These are phyloP conservation scores for Microctonus brassicae DNA, from an alignment of 2,888 invertebrate species.

Conservation along the genomic window DNA sequence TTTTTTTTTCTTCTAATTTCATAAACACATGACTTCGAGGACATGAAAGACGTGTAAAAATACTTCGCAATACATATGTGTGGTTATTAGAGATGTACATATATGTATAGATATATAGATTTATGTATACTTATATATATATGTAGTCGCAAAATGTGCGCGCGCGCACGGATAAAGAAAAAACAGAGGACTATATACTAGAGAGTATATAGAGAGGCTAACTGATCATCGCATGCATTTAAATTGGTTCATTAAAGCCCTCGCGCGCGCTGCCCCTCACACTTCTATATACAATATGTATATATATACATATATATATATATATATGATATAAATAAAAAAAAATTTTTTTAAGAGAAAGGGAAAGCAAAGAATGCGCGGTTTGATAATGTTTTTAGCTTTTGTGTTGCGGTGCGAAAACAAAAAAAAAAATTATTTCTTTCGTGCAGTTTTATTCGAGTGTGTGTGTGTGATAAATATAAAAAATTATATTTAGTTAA, in stretches of 20 bases:
- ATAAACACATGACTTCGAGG: too few relatives aligned
- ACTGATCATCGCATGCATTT: slow-evolving; percentile 70
- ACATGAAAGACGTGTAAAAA: too few relatives aligned
- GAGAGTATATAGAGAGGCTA: slow-evolving; percentile 67
- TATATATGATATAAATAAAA: not conserved
- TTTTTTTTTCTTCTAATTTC: not conserved
- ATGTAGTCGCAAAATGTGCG: not conserved
- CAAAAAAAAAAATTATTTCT: not conserved
- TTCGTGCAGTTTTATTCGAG: not conserved
- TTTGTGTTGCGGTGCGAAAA: not conserved
- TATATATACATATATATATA: not conserved
- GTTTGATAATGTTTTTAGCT: not conserved
- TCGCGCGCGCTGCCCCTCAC: slow-evolving; percentile 43
- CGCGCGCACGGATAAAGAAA: slow-evolving; percentile 44
- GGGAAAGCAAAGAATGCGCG: not conserved
- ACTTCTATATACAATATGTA: slow-evolving; percentile 33
- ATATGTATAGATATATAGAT: too few relatives aligned
- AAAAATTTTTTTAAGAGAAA: not conserved
- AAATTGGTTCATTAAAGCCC: slow-evolving; percentile 70
- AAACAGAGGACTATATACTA: slow-evolving; percentile 57
- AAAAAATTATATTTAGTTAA: too few relatives aligned
- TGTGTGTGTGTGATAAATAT: too few relatives aligned
- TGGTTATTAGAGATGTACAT: not conserved
- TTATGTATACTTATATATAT: not conserved
- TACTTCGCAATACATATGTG: not conserved